A percentile compares a stretch with the other conserved stretches of the same genome.
Evolutionary conservation across 1,140 invertebrate genomes (phyloP).

Genomic region (Wasmannia auropunctata): DNA sequence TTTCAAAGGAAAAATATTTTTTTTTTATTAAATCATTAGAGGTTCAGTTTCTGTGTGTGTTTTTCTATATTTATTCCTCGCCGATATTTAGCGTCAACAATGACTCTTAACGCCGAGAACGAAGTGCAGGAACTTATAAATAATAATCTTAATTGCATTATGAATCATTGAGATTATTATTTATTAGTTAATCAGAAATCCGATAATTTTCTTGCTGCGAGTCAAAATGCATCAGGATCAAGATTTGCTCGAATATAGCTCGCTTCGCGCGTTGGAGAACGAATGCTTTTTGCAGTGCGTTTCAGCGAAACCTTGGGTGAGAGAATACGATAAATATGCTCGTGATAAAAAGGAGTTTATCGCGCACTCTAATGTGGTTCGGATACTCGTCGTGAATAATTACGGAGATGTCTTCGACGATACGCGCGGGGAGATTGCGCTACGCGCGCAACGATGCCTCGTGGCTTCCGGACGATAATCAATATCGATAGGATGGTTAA

Average conservation of each 20-base stretch:
- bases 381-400: conserved; percentile 36
- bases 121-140: not conserved
- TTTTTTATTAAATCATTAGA: not conserved
- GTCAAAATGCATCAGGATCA: conserved; percentile 29
- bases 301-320: not conserved
- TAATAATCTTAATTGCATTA: conserved; percentile 27
- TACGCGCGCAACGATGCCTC: not conserved
- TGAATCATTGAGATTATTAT: too few species aligned
- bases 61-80: not conserved
- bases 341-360: conserved; percentile 9
- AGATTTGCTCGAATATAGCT: conserved; percentile 28
- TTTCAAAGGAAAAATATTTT: not conserved
- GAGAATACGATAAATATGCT: conserved; percentile 19
- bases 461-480: not conserved
- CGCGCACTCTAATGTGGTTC: not conserved
- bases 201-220: not conserved
- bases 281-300: conserved; percentile 2
- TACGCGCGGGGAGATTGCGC: not conserved
- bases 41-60: not conserved
- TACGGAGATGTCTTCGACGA: not conserved
- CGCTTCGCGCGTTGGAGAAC: not conserved
- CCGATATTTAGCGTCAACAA: not conserved
- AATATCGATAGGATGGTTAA: not conserved
- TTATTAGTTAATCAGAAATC: not conserved
- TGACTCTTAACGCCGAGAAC: not conserved